Evolutionary conservation across 2,113 vertebrate genomes (phyloP), one percentile per base, ranked within the genome.

Genomic region (Chaenocephalus aceratus): DNA sequence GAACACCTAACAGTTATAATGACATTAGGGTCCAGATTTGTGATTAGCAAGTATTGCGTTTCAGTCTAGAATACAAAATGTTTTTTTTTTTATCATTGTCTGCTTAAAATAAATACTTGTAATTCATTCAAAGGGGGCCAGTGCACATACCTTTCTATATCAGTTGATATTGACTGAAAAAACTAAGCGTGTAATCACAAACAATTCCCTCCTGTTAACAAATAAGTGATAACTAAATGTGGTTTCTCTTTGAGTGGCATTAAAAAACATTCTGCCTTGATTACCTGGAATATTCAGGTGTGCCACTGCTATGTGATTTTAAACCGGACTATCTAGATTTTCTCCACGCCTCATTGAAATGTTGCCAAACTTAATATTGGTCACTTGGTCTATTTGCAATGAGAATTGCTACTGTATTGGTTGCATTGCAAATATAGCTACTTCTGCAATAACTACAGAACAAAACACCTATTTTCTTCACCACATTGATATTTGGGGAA

Each of bases 1-100:
- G 8, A 15, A 3, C 5, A 34, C 61, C 72, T 79, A 21, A 80
- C 49, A 62, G 3, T 34, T 44, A 21, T n/a, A 54, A 71, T 49
- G 21, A 57, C 26, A 63, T 10, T n/a, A 68, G 14, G 18, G 5
- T 23, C 21, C 9, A 3, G 11, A 11, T 18, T 65, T 59, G 13
- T 1, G 5, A 57, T 41, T 30, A 34, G 45, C 3, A 45, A 71
- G 30, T 63, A 44, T 59, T 64, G 13, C 21, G 1, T 41, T 26
- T n/a, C 3, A 26, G 60, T 10, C 16, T 57, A 26, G 26, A 63
- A 18, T 62, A 18, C 67, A 46, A 41, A 41, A 41, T 41, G 36
- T 41, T 41, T 5, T 41, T 6, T 7, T 41, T 41, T 1, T 7
- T 41, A 30, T 30, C 30, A 30, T 41, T 41, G 5, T 41, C 36